Evolutionary conservation across 2,113 vertebrate genomes (phyloP).

Genomic region (Microtus richardsoni): DNA sequence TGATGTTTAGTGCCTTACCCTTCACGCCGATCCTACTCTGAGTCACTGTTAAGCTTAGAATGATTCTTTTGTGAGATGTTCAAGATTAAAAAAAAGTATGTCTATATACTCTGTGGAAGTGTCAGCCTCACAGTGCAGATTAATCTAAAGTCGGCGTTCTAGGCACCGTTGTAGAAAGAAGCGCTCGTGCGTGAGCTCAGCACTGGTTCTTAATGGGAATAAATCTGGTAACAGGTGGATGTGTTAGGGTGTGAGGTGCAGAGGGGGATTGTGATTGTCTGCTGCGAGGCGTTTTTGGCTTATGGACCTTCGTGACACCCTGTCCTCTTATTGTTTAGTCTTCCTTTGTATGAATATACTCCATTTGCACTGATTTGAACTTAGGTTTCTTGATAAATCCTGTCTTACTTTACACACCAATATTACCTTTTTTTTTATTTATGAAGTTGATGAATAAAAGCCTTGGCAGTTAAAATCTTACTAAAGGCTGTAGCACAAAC

Average conservation of each 20-base stretch:
- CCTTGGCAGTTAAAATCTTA: background rate
- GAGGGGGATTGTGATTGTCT: background rate
- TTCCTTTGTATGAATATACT: background rate
- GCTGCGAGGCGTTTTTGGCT: background rate
- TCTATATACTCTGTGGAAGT: constrained; percentile 3
- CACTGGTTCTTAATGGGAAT: background rate
- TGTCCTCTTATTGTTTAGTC: background rate
- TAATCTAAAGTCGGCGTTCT: constrained; percentile 7
- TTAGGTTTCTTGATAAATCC: background rate
- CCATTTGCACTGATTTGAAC: background rate
- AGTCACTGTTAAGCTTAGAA: background rate
- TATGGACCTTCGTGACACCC: background rate
- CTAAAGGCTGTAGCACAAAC: background rate
- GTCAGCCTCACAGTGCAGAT: background rate
- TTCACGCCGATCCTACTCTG: constrained; percentile 37
- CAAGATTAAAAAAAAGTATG: constrained; percentile 60
- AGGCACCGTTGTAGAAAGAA: background rate
- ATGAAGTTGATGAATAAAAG: background rate
- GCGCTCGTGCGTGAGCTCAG: background rate
- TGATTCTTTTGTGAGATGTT: constrained; percentile 32
- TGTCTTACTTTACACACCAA: background rate
- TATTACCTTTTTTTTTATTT: background rate
- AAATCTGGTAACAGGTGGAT: background rate
- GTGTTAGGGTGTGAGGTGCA: background rate
- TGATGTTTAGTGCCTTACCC: constrained; percentile 20